phyloP scores from a whole-genome alignment of 2,797 vertebrate genomes.

The Oryzias dopingdopingensis region DNA sequence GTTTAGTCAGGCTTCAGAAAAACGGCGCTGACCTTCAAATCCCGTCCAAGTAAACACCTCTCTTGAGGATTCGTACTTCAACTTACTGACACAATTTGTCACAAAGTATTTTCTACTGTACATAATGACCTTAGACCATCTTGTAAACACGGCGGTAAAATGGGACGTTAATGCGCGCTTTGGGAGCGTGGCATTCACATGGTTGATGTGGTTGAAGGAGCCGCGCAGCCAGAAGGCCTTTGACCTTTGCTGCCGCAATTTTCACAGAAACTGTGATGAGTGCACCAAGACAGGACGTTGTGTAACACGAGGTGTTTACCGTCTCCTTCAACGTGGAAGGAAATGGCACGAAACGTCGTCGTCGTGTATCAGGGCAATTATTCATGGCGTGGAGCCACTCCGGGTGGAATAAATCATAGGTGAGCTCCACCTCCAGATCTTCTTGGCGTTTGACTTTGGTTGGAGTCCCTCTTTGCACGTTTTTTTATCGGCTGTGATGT shows the following conservation, averaged over 20 bases:
- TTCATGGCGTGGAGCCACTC: slow-evolving; percentile 34
- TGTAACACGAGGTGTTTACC: slow-evolving; percentile 26
- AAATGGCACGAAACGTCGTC: slow-evolving; percentile 24
- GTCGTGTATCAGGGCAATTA: slow-evolving; percentile 35
- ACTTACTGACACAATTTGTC: too few relatives aligned
- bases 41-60: too few relatives aligned
- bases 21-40: too few relatives aligned
- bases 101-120: too few relatives aligned
- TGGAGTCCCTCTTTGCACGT: slow-evolving; percentile 48
- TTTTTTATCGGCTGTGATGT: slow-evolving; percentile 65
- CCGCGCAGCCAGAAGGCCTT: slow-evolving; percentile 13
- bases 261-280: slow-evolving; percentile 2
- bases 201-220: not conserved
- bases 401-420: slow-evolving; percentile 60
- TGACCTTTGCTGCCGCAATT: slow-evolving; percentile 24
- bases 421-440: slow-evolving; percentile 53
- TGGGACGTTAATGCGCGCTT: too few relatives aligned
- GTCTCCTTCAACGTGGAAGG: slow-evolving; percentile 15
- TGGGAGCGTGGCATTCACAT: slow-evolving; percentile 1
- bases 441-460: slow-evolving; percentile 68
- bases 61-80: too few relatives aligned
- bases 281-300: not conserved
- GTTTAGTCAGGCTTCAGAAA: too few relatives aligned
- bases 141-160: too few relatives aligned
- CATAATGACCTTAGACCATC: too few relatives aligned